Evolutionary conservation across 2,113 vertebrate genomes (phyloP).

Genomic region (Tachysurus vachellii): DNA sequence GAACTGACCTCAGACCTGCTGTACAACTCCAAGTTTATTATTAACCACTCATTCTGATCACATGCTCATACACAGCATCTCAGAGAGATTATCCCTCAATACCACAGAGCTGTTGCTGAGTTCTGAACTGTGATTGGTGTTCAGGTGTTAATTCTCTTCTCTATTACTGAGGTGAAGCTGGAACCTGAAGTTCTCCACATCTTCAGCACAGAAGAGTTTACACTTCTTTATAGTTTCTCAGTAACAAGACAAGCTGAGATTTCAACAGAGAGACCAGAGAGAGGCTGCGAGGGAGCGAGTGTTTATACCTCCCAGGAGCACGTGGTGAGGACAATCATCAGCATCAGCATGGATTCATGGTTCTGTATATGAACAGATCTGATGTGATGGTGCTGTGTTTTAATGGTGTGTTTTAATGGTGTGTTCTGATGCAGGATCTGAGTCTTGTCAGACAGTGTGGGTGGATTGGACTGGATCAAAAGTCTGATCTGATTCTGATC

Average conservation of each 20-base stretch:
- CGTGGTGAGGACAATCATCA: background rate
- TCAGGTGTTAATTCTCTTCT: no score
- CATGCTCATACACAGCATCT: no score
- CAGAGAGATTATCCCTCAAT: no score
- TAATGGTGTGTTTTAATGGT: background rate
- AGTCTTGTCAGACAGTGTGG: background rate
- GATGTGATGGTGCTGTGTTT: background rate
- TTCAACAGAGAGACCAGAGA: no score
- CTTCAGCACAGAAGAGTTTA: no score
- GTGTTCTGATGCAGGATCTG: background rate
- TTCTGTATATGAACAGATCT: background rate
- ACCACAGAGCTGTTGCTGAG: no score
- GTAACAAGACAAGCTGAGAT: no score
- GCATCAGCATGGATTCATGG: background rate
- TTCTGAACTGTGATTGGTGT: no score
- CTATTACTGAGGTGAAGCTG: background rate
- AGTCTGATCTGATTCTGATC: constrained; percentile 4
- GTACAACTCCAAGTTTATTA: no score
- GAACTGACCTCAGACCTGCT: background rate
- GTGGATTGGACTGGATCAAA: background rate
- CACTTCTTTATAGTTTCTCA: no score
- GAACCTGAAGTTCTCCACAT: no score
- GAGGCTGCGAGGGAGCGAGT: background rate
- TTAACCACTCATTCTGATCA: no score
- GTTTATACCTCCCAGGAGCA: background rate